Evolutionary conservation across 2,888 invertebrate species (phyloP), one percentile per base, ranked within the genome.

Genomic region (Tromatobia lineatoria): DNA sequence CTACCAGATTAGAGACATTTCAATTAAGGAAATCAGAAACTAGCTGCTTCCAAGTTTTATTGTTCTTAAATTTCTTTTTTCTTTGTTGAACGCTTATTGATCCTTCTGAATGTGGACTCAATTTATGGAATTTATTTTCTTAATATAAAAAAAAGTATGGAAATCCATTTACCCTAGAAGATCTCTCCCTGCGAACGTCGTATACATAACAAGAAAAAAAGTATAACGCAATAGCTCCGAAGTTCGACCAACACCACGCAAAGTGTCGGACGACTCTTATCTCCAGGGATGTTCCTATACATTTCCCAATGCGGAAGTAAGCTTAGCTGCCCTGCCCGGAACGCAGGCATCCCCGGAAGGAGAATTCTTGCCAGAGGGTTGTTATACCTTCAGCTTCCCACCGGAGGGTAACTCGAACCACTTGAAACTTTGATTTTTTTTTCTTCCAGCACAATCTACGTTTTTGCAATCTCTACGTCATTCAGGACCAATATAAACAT

Each of bases 251-350:
- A 34, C 38, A 11, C 20, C 3, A 52, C 34, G 69, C 69, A 34
- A 29, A 47, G 29, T 52, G 25, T 69, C 50, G 50, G 34, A 61
- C 29, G 50, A 52, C 50, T 52, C 10, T n/a, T 18, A 34, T 69
- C 69, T 50, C 71, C 23, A 25, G 71, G 54, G 71, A 71, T 54
- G 57, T 42, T 23, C 25, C 38, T 23, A 71, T 57, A 54, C 42
- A 42, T 71, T 71, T 42, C n/a, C 57, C 57, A 38, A 25, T 23
- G 42, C 71, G 71, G 23, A 71, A 71, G 52, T 57, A n/a, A 71
- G 57, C 57, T 57, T n/a, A 38, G 38, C 25, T 25, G 11, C 42
- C n/a, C 38, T 23, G 13, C 52, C 20, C 52, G 25, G 11, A 29
- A 70, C n/a, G 52, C 34, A 38, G 45, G 18, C 29, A 11, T 34